Percentiles rank a stretch among this genome's conserved stretches.
phyloP scores from a whole-genome alignment of 2,888 invertebrate genomes.

The Ceraclea dissimilis region DNA sequence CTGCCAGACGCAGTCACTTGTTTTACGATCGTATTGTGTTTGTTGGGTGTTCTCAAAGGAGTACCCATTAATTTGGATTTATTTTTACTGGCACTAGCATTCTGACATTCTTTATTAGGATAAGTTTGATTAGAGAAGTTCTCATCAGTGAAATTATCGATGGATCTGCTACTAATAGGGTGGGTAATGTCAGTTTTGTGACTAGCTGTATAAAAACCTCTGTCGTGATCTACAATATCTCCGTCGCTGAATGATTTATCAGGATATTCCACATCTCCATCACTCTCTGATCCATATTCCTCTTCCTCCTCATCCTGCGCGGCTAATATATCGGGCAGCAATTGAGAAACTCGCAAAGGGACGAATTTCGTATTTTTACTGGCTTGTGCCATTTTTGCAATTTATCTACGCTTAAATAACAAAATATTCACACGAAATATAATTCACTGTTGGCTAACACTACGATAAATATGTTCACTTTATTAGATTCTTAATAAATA shows the following conservation, averaged over 20 bases:
- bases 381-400: not conserved
- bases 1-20: not conserved
- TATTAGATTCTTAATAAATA: too few species aligned
- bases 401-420: not conserved
- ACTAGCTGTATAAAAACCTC: slow-evolving; percentile 18
- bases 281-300: slow-evolving; percentile 34
- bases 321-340: slow-evolving; percentile 40
- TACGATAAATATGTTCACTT: too few species aligned
- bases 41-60: slow-evolving; percentile 12
- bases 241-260: slow-evolving; percentile 36
- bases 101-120: slow-evolving; percentile 13
- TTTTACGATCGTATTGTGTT: slow-evolving; percentile 1
- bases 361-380: not conserved
- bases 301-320: slow-evolving; percentile 32
- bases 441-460: too few species aligned
- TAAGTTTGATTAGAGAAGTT: slow-evolving; percentile 14
- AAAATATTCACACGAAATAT: too few species aligned
- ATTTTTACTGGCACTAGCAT: slow-evolving; percentile 5
- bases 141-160: not conserved
- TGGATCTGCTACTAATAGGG: not conserved
- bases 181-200: slow-evolving; percentile 12
- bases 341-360: slow-evolving; percentile 14
- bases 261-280: slow-evolving; percentile 34
- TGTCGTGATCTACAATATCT: slow-evolving; percentile 26
- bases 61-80: slow-evolving; percentile 2